Evolutionary conservation across 2,888 invertebrate species (phyloP).

Genomic region (Leptinotarsa peninsularis): DNA sequence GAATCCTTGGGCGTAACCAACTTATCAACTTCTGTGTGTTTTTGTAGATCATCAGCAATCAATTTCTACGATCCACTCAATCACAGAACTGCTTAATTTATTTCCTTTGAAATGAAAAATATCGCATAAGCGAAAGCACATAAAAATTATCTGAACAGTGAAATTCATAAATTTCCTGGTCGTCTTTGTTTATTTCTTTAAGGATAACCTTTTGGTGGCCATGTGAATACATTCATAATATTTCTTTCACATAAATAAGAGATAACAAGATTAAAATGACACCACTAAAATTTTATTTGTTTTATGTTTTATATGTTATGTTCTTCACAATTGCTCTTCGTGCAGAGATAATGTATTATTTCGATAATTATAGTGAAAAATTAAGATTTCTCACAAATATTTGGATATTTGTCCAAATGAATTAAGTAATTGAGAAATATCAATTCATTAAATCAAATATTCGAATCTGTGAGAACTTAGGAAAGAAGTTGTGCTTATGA

Average conservation of each 20-base stretch:
- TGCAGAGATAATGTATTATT: not conserved
- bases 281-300: slow-evolving; percentile 17
- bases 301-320: not conserved
- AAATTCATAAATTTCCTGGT: slow-evolving; percentile 14
- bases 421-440: not conserved
- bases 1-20: slow-evolving; percentile 31
- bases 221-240: slow-evolving; percentile 18
- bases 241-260: slow-evolving; percentile 5
- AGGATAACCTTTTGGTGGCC: slow-evolving; percentile 24
- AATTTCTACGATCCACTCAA: slow-evolving; percentile 27
- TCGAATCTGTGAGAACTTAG: not conserved
- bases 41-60: slow-evolving; percentile 25
- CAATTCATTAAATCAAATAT: not conserved
- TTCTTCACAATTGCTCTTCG: slow-evolving; percentile 6
- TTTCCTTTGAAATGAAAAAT: slow-evolving; percentile 1
- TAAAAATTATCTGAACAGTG: slow-evolving; percentile 17
- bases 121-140: slow-evolving; percentile 17
- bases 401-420: not conserved
- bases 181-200: slow-evolving; percentile 22
- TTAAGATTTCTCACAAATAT: slow-evolving; percentile 1
- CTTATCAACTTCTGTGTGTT: slow-evolving; percentile 21
- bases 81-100: slow-evolving; percentile 18
- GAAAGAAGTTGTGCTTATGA: not conserved
- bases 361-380: not conserved
- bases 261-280: slow-evolving; percentile 14